phyloP scores from a whole-genome alignment of 2,888 invertebrate genomes.

The Imbricaverruca yamaguchii region DNA sequence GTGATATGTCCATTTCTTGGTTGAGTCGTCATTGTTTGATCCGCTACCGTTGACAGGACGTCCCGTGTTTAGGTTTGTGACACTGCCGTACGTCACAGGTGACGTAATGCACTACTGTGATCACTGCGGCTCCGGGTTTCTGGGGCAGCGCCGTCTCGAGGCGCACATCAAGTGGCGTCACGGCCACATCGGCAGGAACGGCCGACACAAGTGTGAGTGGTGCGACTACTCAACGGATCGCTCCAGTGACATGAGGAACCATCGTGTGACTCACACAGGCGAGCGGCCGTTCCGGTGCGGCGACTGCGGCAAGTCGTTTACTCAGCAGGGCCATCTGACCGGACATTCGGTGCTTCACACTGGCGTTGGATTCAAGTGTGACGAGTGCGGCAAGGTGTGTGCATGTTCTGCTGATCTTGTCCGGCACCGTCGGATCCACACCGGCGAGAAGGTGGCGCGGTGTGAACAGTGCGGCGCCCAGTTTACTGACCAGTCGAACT shows the following conservation, averaged over 20 bases:
- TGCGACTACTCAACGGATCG: not conserved
- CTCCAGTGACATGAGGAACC: not conserved
- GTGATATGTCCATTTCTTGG: not conserved
- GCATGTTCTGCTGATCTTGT: not conserved
- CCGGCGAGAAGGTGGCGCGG: not conserved
- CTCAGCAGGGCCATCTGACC: not conserved
- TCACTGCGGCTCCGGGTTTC: not conserved
- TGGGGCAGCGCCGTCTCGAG: not conserved
- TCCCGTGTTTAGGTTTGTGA: not conserved
- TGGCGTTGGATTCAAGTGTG: not conserved
- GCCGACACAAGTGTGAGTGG: slow-evolving; percentile 3
- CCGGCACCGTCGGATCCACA: not conserved
- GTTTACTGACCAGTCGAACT: not conserved
- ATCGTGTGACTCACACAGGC: not conserved
- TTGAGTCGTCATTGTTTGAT: not conserved
- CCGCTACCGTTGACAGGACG: not conserved
- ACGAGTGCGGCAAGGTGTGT: not conserved
- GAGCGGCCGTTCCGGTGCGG: not conserved
- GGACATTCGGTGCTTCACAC: not conserved
- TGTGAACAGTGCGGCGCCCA: not conserved
- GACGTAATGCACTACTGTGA: not conserved
- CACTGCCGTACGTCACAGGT: not conserved
- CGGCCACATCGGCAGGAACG: not conserved
- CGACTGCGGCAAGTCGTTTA: not conserved
- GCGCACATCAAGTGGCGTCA: not conserved